Conservation (phyloP, 92 coral and sea anemone genomes). For the Actinernus sp. region DNA sequence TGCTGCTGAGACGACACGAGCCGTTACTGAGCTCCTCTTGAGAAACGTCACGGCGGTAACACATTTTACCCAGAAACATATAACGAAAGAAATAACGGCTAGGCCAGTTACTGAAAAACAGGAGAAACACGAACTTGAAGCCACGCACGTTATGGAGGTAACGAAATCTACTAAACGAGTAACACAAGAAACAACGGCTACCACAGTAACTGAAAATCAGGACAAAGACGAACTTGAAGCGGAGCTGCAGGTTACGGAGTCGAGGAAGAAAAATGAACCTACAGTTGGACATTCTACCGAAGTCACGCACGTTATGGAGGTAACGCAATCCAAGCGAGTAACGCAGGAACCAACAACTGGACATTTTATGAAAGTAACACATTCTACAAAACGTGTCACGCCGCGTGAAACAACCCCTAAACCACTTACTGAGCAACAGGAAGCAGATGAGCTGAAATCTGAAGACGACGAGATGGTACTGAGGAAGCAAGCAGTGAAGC, state of each 20-base stretch:
- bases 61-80: too few relatives aligned
- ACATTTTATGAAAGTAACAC: too few relatives aligned
- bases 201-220: not conserved
- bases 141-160: not conserved
- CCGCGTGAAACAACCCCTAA: too few relatives aligned
- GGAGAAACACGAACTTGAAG: not conserved
- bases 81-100: not conserved
- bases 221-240: too few relatives aligned
- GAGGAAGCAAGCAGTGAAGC: too few relatives aligned
- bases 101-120: not conserved
- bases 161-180: not conserved
- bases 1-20: not conserved
- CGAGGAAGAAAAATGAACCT: too few relatives aligned
- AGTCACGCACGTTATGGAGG: not conserved
- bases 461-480: too few relatives aligned
- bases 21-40: not conserved
- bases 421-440: too few relatives aligned
- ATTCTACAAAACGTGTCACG: too few relatives aligned
- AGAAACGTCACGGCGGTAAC: not conserved
- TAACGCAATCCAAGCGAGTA: constrained; percentile 10
- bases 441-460: too few relatives aligned
- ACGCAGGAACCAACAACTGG: too few relatives aligned
- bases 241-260: too few relatives aligned
- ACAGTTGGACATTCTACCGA: not conserved
- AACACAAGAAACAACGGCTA: not conserved